phyloP scores from a whole-genome alignment of 1,140 invertebrate genomes.

The Cryptotermes secundus region DNA sequence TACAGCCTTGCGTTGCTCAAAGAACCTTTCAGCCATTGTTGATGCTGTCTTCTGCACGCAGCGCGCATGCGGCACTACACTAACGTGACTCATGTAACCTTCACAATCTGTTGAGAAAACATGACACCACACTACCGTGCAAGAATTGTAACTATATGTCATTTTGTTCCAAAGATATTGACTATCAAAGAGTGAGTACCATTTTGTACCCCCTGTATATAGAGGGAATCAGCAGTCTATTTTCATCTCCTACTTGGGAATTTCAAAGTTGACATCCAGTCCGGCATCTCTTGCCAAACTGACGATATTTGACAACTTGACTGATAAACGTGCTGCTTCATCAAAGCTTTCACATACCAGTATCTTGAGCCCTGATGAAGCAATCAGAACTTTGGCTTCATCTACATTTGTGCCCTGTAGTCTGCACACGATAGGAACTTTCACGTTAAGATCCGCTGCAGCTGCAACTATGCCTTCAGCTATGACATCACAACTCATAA shows the following conservation, averaged over 20 bases:
- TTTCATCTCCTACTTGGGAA: conserved; percentile 64
- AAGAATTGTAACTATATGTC: too few relatives aligned
- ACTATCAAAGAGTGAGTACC: too few relatives aligned
- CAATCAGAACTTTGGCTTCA: conserved; percentile 88
- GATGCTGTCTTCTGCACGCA: too few relatives aligned
- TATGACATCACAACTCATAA: conserved; percentile 95
- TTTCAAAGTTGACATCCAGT: conserved; percentile 96
- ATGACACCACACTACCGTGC: too few relatives aligned
- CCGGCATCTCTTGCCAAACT: conserved; percentile 86
- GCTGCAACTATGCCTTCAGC: conserved; percentile 92
- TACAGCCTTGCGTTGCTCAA: too few relatives aligned
- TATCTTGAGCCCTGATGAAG: conserved; percentile 84
- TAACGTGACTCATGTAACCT: too few relatives aligned
- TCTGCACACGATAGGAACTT: conserved; percentile 86
- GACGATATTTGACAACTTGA: conserved; percentile 94
- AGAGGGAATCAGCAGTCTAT: conserved; percentile 11
- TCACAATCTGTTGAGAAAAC: too few relatives aligned
- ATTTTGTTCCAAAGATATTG: too few relatives aligned
- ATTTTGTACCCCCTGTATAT: too few relatives aligned
- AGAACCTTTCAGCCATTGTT: too few relatives aligned
- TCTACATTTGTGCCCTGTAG: conserved; percentile 93
- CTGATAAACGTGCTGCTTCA: conserved; percentile 91
- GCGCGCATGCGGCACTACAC: too few relatives aligned
- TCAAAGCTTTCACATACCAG: conserved; percentile 95
- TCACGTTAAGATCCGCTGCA: conserved; percentile 82